Conservation (phyloP, 2,113 vertebrate genomes). For the Erpornis zantholeuca region DNA sequence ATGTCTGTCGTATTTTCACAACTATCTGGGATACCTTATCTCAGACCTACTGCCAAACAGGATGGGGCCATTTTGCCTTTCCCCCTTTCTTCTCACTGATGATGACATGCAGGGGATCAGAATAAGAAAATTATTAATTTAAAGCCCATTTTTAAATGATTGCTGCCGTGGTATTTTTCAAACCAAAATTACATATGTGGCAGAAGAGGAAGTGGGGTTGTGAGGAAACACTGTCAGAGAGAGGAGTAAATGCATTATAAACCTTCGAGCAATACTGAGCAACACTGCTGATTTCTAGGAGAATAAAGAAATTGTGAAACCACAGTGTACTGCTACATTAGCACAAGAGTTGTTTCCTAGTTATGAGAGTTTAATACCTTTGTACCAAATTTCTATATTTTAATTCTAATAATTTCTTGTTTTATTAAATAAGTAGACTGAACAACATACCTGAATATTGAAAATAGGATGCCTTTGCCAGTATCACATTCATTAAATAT, state of each 20-base stretch:
- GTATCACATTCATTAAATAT: neutral
- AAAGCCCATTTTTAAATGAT: neutral
- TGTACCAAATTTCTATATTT: neutral
- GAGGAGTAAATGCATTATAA: neutral
- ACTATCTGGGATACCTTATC: neutral
- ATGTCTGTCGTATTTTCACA: neutral
- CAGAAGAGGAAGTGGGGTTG: neutral
- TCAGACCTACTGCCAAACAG: neutral
- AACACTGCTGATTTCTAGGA: neutral
- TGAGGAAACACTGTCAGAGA: neutral
- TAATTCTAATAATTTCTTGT: neutral
- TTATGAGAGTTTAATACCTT: neutral
- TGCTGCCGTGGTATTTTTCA: neutral
- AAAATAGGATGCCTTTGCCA: slow-evolving; percentile 9
- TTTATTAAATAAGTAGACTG: neutral
- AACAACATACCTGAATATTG: neutral
- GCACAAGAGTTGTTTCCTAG: neutral
- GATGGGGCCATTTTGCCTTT: neutral
- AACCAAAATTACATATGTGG: neutral
- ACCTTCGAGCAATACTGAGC: neutral
- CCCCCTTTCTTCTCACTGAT: neutral
- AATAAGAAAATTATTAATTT: neutral
- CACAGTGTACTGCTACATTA: neutral
- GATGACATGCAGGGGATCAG: neutral
- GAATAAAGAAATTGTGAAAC: neutral